Evolutionary conservation across 2,113 vertebrate species (phyloP).

Genomic region (Mus spicilegus): DNA sequence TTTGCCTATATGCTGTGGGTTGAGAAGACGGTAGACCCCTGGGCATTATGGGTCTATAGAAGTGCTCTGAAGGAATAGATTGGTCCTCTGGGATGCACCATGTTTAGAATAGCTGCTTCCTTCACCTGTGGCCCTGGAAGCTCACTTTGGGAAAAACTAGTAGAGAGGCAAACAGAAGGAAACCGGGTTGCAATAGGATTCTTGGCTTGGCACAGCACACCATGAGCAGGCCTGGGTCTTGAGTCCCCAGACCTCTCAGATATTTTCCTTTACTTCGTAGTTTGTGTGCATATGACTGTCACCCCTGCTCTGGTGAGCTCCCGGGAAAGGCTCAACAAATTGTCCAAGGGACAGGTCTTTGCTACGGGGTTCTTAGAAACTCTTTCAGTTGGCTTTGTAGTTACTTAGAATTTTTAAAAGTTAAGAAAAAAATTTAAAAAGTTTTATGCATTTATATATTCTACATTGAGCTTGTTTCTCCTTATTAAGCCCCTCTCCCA

Average conservation of each 20-base stretch:
- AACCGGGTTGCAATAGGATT: background rate
- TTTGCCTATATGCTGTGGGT: background rate
- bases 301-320: no score
- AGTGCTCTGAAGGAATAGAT: background rate
- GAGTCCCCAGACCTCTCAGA: background rate
- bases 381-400: background rate
- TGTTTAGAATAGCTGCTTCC: background rate
- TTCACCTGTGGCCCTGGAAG: background rate
- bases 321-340: background rate
- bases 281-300: background rate
- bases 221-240: background rate
- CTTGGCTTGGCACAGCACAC: background rate
- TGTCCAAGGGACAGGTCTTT: background rate
- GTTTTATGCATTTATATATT: no score
- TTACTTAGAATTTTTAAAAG: background rate
- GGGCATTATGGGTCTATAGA: background rate
- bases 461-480: background rate
- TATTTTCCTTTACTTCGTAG: background rate
- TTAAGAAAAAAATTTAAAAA: background rate
- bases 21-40: background rate
- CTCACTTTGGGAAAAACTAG: background rate
- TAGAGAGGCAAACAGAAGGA: background rate
- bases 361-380: background rate
- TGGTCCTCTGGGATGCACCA: background rate
- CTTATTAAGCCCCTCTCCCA: background rate